phyloP scores from a whole-genome alignment of 1,140 invertebrate species.

The Zaprionus ghesquierei region DNA sequence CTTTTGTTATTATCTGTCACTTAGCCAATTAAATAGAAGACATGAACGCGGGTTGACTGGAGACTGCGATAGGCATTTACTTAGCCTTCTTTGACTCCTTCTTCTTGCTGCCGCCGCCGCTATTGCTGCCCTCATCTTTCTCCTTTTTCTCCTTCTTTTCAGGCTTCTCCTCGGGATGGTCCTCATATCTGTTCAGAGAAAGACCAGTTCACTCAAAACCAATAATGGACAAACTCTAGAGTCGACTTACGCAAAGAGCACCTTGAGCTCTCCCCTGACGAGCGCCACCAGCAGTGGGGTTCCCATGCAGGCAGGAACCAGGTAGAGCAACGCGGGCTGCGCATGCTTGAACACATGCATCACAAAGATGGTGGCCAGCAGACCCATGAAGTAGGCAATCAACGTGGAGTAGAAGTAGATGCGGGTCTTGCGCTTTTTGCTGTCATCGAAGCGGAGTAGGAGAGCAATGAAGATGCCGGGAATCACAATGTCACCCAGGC shows the following conservation, averaged over 20 bases:
- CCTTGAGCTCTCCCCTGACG: constrained; percentile 94
- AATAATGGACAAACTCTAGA: neutral
- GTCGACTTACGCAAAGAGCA: constrained; percentile 92
- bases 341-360: constrained; percentile 99
- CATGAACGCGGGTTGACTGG: constrained; percentile 47
- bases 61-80: constrained; percentile 31
- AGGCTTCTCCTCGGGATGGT: constrained; percentile 84
- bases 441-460: constrained; percentile 96
- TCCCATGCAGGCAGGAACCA: constrained; percentile 97
- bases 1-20: constrained; percentile 6
- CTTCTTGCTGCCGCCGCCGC: constrained; percentile 66
- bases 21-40: constrained; percentile 56
- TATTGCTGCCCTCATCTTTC: constrained; percentile 59
- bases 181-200: constrained; percentile 85
- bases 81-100: constrained; percentile 80
- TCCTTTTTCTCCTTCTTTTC: constrained; percentile 82
- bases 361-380: constrained; percentile 96
- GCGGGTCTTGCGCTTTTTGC: constrained; percentile 92
- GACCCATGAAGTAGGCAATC: constrained; percentile 95
- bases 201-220: neutral
- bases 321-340: constrained; percentile 98
- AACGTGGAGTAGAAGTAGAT: constrained; percentile 98
- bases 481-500: constrained; percentile 99
- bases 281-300: constrained; percentile 94
- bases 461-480: constrained; percentile 99